phyloP scores from a whole-genome alignment of 2,888 invertebrate genomes.

The Mythimna loreyi region DNA sequence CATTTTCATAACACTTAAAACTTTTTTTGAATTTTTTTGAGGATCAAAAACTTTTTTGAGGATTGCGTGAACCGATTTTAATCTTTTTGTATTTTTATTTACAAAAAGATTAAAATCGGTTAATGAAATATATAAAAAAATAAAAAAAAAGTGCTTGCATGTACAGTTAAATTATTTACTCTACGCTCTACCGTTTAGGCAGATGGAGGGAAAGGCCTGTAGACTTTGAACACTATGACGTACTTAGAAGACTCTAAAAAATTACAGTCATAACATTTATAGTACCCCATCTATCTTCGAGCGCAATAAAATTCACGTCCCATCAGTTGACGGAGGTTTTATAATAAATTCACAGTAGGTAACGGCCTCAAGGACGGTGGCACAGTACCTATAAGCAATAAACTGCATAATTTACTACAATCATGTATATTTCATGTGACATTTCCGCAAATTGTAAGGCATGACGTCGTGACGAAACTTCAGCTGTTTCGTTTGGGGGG shows the following conservation, averaged over 20 bases:
- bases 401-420: slow-evolving; percentile 21
- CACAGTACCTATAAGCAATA: not conserved
- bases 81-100: too few species aligned
- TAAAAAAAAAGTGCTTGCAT: too few species aligned
- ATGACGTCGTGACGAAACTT: not conserved
- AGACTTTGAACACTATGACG: not conserved
- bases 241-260: too few species aligned
- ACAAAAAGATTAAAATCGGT: too few species aligned
- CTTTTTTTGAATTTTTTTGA: too few species aligned
- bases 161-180: too few species aligned
- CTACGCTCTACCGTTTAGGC: too few species aligned
- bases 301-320: not conserved
- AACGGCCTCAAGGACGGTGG: slow-evolving; percentile 4
- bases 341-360: slow-evolving; percentile 1
- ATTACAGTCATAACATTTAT: slow-evolving; percentile 4
- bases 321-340: not conserved
- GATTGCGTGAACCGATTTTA: too few species aligned
- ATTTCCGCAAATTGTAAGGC: slow-evolving; percentile 28
- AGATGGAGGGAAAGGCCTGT: not conserved
- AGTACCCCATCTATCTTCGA: not conserved
- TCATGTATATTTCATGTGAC: not conserved
- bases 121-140: too few species aligned
- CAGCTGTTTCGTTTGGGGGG: slow-evolving; percentile 4
- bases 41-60: too few species aligned
- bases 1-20: not conserved